Conservation (phyloP, 2,888 invertebrate genomes). For the Lepidochrysops patricia region DNA sequence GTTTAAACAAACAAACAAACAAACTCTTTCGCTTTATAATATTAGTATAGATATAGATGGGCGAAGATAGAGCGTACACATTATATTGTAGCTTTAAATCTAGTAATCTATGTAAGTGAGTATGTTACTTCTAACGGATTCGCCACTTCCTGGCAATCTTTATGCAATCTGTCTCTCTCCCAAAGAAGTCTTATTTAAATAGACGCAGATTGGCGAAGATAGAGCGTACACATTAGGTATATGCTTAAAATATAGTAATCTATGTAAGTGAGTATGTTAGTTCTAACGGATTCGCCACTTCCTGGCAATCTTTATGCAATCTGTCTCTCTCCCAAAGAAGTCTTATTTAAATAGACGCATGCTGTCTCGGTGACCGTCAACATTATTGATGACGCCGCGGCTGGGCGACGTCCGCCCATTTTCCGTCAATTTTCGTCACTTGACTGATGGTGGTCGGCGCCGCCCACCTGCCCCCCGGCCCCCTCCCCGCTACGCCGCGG, state of each 20-base stretch:
- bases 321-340: constrained; percentile 43
- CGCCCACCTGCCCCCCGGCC: constrained; percentile 47
- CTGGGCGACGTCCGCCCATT: constrained; percentile 72
- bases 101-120: no score
- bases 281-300: background rate
- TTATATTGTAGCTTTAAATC: no score
- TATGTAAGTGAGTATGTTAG: no score
- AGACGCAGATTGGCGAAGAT: no score
- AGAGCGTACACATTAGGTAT: no score
- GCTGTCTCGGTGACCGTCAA: constrained; percentile 64
- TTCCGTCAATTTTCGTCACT: constrained; percentile 76
- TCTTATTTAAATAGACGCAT: constrained; percentile 36
- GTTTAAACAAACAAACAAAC: no score
- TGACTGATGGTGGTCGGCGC: constrained; percentile 69
- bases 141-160: background rate
- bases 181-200: constrained; percentile 40
- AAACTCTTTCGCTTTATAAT: no score
- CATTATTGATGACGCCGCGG: constrained; percentile 73
- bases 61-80: no score
- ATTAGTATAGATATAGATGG: no score
- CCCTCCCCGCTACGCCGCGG: constrained; percentile 38
- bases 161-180: constrained; percentile 27
- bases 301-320: background rate
- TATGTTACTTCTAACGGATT: no score
- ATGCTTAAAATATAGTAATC: no score